Evolutionary conservation across 2,888 invertebrate genomes (phyloP).

Genomic region (Hypselothyrea guttata): DNA sequence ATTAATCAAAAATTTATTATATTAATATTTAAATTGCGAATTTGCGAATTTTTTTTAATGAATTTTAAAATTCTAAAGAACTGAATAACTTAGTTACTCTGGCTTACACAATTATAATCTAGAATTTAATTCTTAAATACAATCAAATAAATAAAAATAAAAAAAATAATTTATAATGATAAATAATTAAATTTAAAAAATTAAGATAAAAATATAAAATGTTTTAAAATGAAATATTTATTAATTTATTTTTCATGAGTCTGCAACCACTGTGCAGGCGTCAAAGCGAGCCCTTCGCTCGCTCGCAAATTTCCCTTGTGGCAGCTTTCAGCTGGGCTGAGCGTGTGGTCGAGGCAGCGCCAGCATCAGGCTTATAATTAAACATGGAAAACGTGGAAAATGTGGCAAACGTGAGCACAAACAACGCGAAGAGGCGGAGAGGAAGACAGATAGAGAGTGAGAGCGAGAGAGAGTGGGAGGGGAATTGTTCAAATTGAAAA

Average conservation of each 20-base stretch:
- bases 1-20: too few relatives aligned
- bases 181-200: too few relatives aligned
- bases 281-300: too few relatives aligned
- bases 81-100: too few relatives aligned
- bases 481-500: slow-evolving; percentile 64
- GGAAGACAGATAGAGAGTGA: background rate
- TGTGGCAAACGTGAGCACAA: slow-evolving; percentile 60
- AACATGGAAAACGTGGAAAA: slow-evolving; percentile 72
- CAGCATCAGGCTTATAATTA: slow-evolving; percentile 63
- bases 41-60: too few relatives aligned
- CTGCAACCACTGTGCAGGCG: slow-evolving; percentile 15
- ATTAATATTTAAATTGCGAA: too few relatives aligned
- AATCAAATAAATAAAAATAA: too few relatives aligned
- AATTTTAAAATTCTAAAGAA: too few relatives aligned
- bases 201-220: too few relatives aligned
- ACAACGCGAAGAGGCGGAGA: slow-evolving; percentile 11
- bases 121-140: too few relatives aligned
- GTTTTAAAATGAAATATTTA: background rate
- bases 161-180: too few relatives aligned
- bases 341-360: slow-evolving; percentile 16
- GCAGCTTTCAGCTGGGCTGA: slow-evolving; percentile 32
- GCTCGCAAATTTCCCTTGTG: slow-evolving; percentile 66
- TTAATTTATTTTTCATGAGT: background rate
- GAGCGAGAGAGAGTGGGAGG: slow-evolving; percentile 12
- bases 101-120: too few relatives aligned